Evolutionary conservation across 1,140 invertebrate species (phyloP), one percentile per base, ranked within the genome.

Genomic region (Ectropis grisescens): DNA sequence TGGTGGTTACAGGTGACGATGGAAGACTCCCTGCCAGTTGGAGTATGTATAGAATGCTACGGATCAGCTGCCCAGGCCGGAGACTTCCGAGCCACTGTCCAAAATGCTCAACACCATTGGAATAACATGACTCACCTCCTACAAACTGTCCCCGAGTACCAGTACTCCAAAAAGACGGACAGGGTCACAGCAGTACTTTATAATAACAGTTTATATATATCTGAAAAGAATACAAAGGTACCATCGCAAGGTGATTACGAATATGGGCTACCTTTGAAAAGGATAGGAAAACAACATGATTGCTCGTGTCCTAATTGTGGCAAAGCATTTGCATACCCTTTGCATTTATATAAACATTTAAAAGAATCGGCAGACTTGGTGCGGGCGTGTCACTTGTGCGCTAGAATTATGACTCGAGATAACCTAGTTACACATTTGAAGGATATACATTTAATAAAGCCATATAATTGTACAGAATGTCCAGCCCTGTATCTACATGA

Each of bases 1-100:
- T 44, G 37, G 37, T 78, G 55, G 50, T 79, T 75, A 46, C 70
- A 75, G 74, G 61, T 75, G 51, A 37, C 26, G 48, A 13, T 53
- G 32, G 50, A 59, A 9, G 60, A 46, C 13, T 58, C 53, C 35
- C 49, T 79, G 36, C 70, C 74, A 2, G 16, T 40, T 11, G 54
- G 58, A 22, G 39, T 75, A 13, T 79, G 70, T 48, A 32, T 52
- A 5, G 10, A 29, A 13, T 79, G 70, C 42, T 61, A 45, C 2
- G 25, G 33, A 16, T 50, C 58, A 6, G 58, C 66, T 0, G 23
- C 62, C 10, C 50, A 42, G 11, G 66, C 66, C 0, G 70, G 50
- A 3, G 41, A 65, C 14, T 79, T 79, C 49, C 46, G 54, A 16
- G 33, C 23, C 2, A 28, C 59, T 4, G 72, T 66, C 45, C 45